These are phyloP conservation scores for Rhombomys opimus DNA, from an alignment of 2,113 vertebrate species.

Conservation along the genomic window DNA sequence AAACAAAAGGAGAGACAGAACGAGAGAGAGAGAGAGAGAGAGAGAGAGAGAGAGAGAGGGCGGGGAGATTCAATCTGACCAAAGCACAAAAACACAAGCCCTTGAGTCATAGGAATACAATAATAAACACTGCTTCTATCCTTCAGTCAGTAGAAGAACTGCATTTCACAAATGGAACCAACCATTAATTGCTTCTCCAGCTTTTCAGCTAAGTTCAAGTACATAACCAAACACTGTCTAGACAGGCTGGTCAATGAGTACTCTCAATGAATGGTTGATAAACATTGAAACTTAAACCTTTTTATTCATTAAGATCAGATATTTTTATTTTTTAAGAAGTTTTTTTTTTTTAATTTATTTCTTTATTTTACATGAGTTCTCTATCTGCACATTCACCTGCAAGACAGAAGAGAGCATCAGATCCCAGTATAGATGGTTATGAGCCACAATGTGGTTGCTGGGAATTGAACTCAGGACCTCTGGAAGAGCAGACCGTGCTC, in stretches of 20 bases:
- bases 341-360: too few relatives aligned
- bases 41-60: too few relatives aligned
- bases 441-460: too few relatives aligned
- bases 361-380: too few relatives aligned
- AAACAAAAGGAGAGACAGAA: too few relatives aligned
- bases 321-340: neutral
- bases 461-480: too few relatives aligned
- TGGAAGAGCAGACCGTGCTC: too few relatives aligned
- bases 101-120: neutral
- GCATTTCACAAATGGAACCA: neutral
- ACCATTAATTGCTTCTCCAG: neutral
- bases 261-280: neutral
- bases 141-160: neutral
- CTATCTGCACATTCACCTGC: too few relatives aligned
- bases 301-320: neutral
- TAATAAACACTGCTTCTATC: neutral
- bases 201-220: neutral
- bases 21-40: too few relatives aligned
- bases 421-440: too few relatives aligned
- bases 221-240: neutral
- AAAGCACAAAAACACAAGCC: too few relatives aligned
- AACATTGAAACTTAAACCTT: neutral
- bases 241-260: neutral
- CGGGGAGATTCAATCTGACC: neutral
- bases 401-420: too few relatives aligned